Base-by-base conservation (phyloP, 1,140 invertebrate species). In the Zaprionus ornatus region DNA sequence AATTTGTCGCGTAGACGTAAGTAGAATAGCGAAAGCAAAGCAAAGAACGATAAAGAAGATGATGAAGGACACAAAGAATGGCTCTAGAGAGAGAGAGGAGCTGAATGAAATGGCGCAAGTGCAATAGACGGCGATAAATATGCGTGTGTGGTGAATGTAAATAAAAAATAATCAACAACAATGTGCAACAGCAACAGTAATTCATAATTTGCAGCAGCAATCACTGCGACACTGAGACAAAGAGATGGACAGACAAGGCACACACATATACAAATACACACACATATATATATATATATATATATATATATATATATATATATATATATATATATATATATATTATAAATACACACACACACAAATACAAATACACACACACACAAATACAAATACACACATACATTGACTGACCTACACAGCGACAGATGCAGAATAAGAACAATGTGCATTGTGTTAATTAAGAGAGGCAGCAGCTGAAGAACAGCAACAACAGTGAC, bases 1-100 rank as follows among this genome's bases (percentile, higher is more conserved):
- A 66, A 79, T 91, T 48, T 92, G 77, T 86, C 91, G 90, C 68
- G 73, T 91, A 57, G 90, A 91, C 86, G 91, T 92, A 92, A 92
- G 91, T 92, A 91, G 82, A 50, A n/a, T 27, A 70, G 6, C 12
- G 61, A 42, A 62, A 73, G 57, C 7, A 55, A 40, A 59, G 52
- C 45, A 23, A 48, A 32, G 50, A 29, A 25, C n/a, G 35, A 17
- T 13, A 32, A 37, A 19, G 7, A 32, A 23, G 15, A 27, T 35
- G 40, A 17, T 17, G n/a, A 45, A 17, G 40, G 40, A 56, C 6
- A 29, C 19, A 50, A 23, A 50, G 9, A 32, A 32, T 32, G 29
- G 29, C 29, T 32, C 29, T 32, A 32, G 15, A 74, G 29, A 40
- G 15, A 55, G n/a, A 29, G n/a, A 45, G n/a, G 40, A 55, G 7